Base-by-base conservation (phyloP, 2,888 invertebrate genomes). In the Arge pagana region DNA sequence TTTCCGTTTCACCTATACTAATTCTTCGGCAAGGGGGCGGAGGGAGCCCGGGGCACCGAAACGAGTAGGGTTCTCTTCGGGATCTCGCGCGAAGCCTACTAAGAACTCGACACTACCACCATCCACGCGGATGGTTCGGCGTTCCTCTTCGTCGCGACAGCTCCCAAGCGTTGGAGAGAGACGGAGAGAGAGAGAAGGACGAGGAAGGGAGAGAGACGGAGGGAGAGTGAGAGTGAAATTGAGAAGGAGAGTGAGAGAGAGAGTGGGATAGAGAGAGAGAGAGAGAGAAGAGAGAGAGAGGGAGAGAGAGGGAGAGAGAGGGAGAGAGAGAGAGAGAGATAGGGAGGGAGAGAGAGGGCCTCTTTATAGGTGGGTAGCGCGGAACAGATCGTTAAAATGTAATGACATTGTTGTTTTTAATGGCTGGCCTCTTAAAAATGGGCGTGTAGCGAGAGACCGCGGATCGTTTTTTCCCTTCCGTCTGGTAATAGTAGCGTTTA, bases 351-450 rank as follows among this genome's bases (percentile, higher is more conserved):
- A 15, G 15, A 16, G 45, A 45, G 24, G 24, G 33, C 33, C 33
- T 45, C 45, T 45, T 45, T 45, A 45, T 45, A 45, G 45, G 31
- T 45, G 45, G 45, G 45, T 45, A 45, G 45, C 45, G 45, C 45
- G 45, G 66, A 70, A 70, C 70, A 70, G 68, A 65, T 70, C 70
- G 70, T 70, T 70, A 71, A 70, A 70, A 65, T 71, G 67, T 70
- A 71, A 70, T 71, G 71, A 68, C 71, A 70, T 70, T 70, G 71
- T 71, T 70, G 68, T 68, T 70, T 68, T 70, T 68, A 69, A 69
- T 68, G 68, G 64, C 67, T 54, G n/a, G 64, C 64, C 66, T 67
- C 66, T 70, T 70, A 68, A 70, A 68, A 68, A 79, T 79, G 83
- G 45, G 45, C 45, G 45, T 31, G 45, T 45, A 45, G 13, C 8